Evolutionary conservation across 2,888 invertebrate species (phyloP).

Genomic region (Cheilosia variabilis): DNA sequence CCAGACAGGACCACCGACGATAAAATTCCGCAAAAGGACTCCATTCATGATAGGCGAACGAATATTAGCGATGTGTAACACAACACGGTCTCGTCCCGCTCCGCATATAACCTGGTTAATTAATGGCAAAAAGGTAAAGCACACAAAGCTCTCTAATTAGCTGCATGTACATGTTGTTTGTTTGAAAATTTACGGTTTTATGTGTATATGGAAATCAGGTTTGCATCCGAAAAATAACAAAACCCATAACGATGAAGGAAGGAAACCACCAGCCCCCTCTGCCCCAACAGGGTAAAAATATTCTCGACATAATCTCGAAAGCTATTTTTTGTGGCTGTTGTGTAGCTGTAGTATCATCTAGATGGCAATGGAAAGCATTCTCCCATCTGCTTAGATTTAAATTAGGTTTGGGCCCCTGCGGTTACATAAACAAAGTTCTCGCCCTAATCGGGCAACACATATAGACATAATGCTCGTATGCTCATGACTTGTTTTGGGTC

Average conservation of each 20-base stretch:
- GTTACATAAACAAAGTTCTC: slow-evolving; percentile 54
- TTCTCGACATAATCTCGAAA: slow-evolving; percentile 49
- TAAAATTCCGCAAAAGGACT: slow-evolving; percentile 86
- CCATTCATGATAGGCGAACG: slow-evolving; percentile 86
- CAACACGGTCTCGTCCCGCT: slow-evolving; percentile 87
- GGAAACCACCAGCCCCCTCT: background rate
- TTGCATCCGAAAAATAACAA: slow-evolving; percentile 14
- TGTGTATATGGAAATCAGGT: slow-evolving; percentile 21
- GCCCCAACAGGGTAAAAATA: slow-evolving; percentile 19
- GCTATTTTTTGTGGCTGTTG: slow-evolving; percentile 25
- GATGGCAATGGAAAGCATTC: slow-evolving; percentile 43
- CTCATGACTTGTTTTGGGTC: slow-evolving; percentile 5
- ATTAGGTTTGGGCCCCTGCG: slow-evolving; percentile 61
- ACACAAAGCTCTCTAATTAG: slow-evolving; percentile 66
- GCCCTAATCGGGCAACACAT: slow-evolving; percentile 39
- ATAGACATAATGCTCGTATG: slow-evolving; percentile 3
- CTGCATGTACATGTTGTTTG: slow-evolving; percentile 63
- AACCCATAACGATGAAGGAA: background rate
- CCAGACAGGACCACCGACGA: slow-evolving; percentile 87
- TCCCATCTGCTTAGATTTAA: slow-evolving; percentile 57
- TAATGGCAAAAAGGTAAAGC: slow-evolving; percentile 87
- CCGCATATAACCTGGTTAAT: slow-evolving; percentile 90
- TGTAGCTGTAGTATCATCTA: slow-evolving; percentile 8
- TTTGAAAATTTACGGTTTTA: slow-evolving; percentile 53
- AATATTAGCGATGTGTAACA: slow-evolving; percentile 88